phyloP scores from a whole-genome alignment of 2,797 vertebrate species.

The Crypturellus tataupa region DNA sequence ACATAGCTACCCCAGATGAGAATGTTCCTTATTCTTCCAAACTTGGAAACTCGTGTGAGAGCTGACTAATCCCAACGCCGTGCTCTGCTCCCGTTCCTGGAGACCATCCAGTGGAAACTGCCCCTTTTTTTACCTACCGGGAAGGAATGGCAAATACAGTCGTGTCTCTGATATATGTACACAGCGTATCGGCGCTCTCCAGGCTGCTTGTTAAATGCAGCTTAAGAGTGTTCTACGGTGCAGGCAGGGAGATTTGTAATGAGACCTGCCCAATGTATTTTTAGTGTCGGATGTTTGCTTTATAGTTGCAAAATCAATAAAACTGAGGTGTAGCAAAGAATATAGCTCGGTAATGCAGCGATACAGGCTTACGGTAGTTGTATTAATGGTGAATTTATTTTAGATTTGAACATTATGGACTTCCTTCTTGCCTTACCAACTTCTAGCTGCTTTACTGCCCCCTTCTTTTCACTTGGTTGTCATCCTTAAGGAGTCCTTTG shows the following conservation, averaged over 20 bases:
- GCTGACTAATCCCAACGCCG: constrained; percentile 69
- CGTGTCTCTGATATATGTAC: constrained; percentile 57
- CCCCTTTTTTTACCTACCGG: constrained; percentile 63
- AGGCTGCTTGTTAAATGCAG: constrained; percentile 64
- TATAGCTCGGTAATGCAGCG: neutral
- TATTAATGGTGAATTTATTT: constrained; percentile 37
- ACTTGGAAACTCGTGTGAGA: constrained; percentile 60
- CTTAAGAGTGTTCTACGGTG: constrained; percentile 53
- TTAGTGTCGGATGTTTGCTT: constrained; percentile 25
- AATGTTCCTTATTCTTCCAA: constrained; percentile 66
- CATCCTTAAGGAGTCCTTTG: neutral
- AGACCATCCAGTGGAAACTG: constrained; percentile 66
- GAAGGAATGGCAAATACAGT: constrained; percentile 69
- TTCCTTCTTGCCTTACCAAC: neutral
- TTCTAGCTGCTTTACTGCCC: neutral
- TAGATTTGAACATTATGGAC: neutral
- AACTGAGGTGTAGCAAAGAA: constrained; percentile 11
- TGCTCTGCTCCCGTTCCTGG: constrained; percentile 69
- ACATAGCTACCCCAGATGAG: constrained; percentile 60
- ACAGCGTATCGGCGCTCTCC: constrained; percentile 54
- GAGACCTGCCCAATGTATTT: constrained; percentile 36
- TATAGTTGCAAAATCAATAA: constrained; percentile 56
- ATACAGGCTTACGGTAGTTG: neutral
- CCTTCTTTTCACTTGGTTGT: neutral
- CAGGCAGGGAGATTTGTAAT: constrained; percentile 57